Base-by-base conservation (phyloP, 2,113 vertebrate species). In the Diphyllodes magnificus region DNA sequence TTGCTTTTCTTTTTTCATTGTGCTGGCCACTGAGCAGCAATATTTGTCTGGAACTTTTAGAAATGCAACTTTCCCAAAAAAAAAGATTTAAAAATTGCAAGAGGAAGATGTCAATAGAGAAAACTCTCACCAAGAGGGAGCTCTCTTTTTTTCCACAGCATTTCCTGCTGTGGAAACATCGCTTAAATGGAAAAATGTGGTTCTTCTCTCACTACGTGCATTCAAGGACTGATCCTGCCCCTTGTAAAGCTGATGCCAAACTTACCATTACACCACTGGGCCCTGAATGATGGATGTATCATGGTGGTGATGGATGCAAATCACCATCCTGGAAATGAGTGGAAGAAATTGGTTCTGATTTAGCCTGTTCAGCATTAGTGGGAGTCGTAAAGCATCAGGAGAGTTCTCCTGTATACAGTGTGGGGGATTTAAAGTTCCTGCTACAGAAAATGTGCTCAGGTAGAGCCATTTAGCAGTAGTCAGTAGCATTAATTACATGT, bases 401-500 rank as follows among this genome's bases (percentile, higher is more conserved):
- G 87, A 95, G 45, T 66, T 88, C 86, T 84, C 93, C 84, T 96
- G 84, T 95, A 90, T 57, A 91, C 39, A 37, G 75, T 89, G 71
- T 93, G 95, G 81, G 85, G 95, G 96, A 98, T 98, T 97, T 97
- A 95, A 97, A 97, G 92, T 95, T 97, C 95, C 93, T 92, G 89
- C 88, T 96, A 66, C 89, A 95, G 94, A 89, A 97, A 96, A 97
- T 94, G 96, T 90, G 87, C 94, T 97, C 96, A 96, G 93, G 94
- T 97, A 93, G 82, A 95, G 94, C 95, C 96, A 97, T 97, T 98
- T 97, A 97, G 90, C 93, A 91, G 71, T 96, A 96, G 92, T 92
- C 94, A 93, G 93, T 85, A 94, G 95, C 96, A 97, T 98, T 98
- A 98, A 98, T 98, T 98, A 98, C 97, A 94, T 96, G 92, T 97